These are phyloP conservation scores for Synergus gifuensis DNA, from an alignment of 2,888 invertebrate genomes.

Conservation along the genomic window DNA sequence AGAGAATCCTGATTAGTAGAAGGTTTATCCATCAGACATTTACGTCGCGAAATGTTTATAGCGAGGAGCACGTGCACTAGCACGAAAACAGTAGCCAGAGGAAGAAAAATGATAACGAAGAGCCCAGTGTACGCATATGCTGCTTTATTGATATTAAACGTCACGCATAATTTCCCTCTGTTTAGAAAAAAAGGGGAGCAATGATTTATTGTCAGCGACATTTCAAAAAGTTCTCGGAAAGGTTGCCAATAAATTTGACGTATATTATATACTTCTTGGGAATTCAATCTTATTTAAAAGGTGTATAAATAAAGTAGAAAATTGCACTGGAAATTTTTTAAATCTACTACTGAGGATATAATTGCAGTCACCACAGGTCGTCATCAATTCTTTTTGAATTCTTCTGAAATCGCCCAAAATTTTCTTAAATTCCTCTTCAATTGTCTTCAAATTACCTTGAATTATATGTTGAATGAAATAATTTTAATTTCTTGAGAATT, in stretches of 20 bases:
- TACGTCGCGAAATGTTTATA: slow-evolving; percentile 61
- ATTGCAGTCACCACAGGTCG: slow-evolving; percentile 4
- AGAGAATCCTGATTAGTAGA: slow-evolving; percentile 56
- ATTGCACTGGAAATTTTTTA: background rate
- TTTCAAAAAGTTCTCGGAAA: slow-evolving; percentile 22
- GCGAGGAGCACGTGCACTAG: slow-evolving; percentile 63
- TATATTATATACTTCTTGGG: background rate
- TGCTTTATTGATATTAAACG: slow-evolving; percentile 52
- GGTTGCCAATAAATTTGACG: slow-evolving; percentile 11
- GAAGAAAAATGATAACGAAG: slow-evolving; percentile 63
- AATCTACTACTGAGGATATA: slow-evolving; percentile 6
- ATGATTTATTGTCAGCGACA: slow-evolving; percentile 14
- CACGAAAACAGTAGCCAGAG: slow-evolving; percentile 62
- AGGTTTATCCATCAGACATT: slow-evolving; percentile 52
- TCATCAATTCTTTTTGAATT: no score
- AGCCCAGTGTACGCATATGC: slow-evolving; percentile 59
- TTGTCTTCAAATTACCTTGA: no score
- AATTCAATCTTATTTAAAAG: slow-evolving; percentile 25
- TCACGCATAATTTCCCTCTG: slow-evolving; percentile 61
- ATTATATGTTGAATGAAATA: no score
- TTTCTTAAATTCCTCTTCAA: no score
- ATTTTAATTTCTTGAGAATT: no score
- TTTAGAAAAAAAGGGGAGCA: slow-evolving; percentile 14
- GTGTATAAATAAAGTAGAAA: background rate
- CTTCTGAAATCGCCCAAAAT: no score